Conservation (phyloP, 2,113 vertebrate genomes). For the Phylloscopus trochiloides region DNA sequence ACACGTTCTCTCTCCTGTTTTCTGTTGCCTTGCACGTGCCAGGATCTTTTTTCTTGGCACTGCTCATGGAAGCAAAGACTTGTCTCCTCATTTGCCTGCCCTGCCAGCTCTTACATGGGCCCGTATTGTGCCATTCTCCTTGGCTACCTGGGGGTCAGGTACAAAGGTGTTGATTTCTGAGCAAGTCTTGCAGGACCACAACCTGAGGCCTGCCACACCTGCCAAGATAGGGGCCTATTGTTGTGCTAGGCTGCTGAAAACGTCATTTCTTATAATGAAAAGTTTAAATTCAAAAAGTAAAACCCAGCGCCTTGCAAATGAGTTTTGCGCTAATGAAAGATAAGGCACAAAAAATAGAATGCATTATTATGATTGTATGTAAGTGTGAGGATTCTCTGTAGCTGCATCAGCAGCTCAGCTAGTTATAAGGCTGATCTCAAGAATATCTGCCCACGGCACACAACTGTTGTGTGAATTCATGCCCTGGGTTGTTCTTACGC, state of each 20-base stretch:
- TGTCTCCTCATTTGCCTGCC: background rate
- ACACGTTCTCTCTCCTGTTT: background rate
- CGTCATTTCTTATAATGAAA: background rate
- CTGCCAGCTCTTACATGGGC: background rate
- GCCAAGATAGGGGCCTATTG: background rate
- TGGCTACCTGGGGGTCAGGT: background rate
- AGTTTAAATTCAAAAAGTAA: background rate
- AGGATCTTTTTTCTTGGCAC: background rate
- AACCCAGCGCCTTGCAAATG: background rate
- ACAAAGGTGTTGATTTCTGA: background rate
- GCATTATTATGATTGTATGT: background rate
- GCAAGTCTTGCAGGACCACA: background rate
- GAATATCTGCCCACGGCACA: background rate
- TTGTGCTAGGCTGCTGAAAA: background rate
- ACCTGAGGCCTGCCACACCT: background rate
- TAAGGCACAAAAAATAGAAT: background rate
- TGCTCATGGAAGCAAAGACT: rapidly evolving
- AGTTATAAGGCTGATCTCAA: background rate
- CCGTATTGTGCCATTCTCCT: background rate
- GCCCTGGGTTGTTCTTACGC: background rate
- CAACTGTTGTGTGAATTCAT: background rate
- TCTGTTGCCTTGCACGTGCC: background rate
- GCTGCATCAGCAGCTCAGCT: background rate
- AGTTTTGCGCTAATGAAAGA: background rate
- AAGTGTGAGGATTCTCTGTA: background rate